phyloP scores from a whole-genome alignment of 1,140 invertebrate species.

The Lysiphlebus fabarum region DNA sequence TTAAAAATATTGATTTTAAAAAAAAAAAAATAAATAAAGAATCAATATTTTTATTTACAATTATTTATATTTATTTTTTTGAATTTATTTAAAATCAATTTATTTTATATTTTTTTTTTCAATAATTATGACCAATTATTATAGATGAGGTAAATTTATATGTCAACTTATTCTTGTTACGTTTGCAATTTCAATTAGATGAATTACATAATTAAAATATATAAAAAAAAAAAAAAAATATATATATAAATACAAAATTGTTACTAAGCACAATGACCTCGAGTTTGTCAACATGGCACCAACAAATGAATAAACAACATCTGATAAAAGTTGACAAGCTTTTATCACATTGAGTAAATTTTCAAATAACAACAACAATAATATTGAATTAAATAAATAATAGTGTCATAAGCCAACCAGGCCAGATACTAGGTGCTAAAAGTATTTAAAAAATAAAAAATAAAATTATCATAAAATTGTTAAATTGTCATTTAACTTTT shows the following conservation, averaged over 20 bases:
- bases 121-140: not conserved
- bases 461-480: conserved; percentile 34
- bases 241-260: too few relatives aligned
- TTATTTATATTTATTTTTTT: conserved; percentile 13
- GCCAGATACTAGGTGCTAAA: conserved; percentile 47
- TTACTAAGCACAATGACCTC: conserved; percentile 18
- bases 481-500: conserved; percentile 9
- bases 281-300: conserved; percentile 24
- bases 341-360: not conserved
- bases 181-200: conserved; percentile 40
- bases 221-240: too few relatives aligned
- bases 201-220: conserved; percentile 37
- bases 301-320: not conserved
- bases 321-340: not conserved
- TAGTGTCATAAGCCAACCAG: conserved; percentile 34
- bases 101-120: not conserved
- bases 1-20: not conserved
- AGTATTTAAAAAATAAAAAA: conserved; percentile 33
- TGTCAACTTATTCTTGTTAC: conserved; percentile 22
- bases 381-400: not conserved
- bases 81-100: too few relatives aligned
- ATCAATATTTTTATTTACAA: not conserved
- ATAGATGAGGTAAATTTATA: not conserved
- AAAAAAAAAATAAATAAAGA: too few relatives aligned
- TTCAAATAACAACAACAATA: too few relatives aligned